These are phyloP conservation scores for Salticus scenicus DNA, from an alignment of 2,888 invertebrate species.

Conservation along the genomic window DNA sequence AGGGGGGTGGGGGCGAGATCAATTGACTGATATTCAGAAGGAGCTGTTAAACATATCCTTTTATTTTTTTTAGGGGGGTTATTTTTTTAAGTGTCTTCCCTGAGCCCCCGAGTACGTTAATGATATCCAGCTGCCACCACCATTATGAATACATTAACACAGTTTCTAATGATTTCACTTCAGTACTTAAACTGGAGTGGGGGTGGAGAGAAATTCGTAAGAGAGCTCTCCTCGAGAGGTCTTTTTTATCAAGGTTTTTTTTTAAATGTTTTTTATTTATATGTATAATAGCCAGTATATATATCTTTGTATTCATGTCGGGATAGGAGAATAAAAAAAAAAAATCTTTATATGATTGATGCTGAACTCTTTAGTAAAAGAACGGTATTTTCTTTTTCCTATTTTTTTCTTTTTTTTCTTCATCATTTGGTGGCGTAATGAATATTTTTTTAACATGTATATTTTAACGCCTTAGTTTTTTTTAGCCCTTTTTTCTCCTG, in stretches of 20 bases:
- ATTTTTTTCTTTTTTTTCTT: slow-evolving; percentile 34
- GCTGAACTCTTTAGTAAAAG: slow-evolving; percentile 58
- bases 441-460: slow-evolving; percentile 64
- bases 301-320: neutral
- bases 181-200: slow-evolving; percentile 29
- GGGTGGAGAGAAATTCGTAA: slow-evolving; percentile 28
- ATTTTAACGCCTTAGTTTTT: slow-evolving; percentile 61
- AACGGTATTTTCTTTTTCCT: slow-evolving; percentile 47
- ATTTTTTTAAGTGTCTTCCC: slow-evolving; percentile 7
- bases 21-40: slow-evolving; percentile 65
- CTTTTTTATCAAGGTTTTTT: slow-evolving; percentile 34
- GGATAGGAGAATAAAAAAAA: slow-evolving; percentile 34
- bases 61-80: slow-evolving; percentile 31
- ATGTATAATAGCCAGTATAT: slow-evolving; percentile 44
- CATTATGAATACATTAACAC: slow-evolving; percentile 71
- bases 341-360: slow-evolving; percentile 63
- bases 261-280: slow-evolving; percentile 37
- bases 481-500: neutral
- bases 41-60: slow-evolving; percentile 65
- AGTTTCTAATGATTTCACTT: slow-evolving; percentile 64
- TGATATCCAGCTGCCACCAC: slow-evolving; percentile 66
- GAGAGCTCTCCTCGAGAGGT: slow-evolving; percentile 16
- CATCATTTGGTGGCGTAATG: slow-evolving; percentile 42
- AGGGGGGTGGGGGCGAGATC: slow-evolving; percentile 25
- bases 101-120: slow-evolving; percentile 32